Percentiles rank a stretch among this genome's conserved stretches.
These are phyloP conservation scores for Laticauda laticaudata DNA, from an alignment of 2,113 vertebrate species.

Conservation along the genomic window DNA sequence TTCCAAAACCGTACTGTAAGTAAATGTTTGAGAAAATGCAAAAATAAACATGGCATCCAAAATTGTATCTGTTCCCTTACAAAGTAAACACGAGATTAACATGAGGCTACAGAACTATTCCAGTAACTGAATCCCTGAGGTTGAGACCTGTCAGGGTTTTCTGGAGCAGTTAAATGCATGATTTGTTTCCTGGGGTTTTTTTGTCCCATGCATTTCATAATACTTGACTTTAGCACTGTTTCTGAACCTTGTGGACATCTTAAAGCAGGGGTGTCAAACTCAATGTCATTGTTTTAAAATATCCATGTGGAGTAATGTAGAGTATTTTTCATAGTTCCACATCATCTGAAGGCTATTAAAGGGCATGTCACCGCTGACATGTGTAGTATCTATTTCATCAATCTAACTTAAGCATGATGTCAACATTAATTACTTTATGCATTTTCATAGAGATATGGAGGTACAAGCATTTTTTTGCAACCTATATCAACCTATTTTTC, in stretches of 20 bases:
- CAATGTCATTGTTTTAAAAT: not conserved
- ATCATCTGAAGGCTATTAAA: not conserved
- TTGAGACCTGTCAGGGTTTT: not conserved
- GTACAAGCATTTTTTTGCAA: not conserved
- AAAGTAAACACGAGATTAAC: not conserved
- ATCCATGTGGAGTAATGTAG: not conserved
- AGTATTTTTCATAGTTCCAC: not conserved
- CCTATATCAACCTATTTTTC: not conserved
- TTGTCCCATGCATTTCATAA: not conserved
- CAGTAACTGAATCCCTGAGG: slow-evolving; percentile 23
- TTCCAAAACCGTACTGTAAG: not conserved
- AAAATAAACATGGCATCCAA: not conserved
- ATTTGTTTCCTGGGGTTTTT: slow-evolving; percentile 12
- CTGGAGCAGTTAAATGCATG: not conserved
- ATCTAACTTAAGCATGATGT: not conserved
- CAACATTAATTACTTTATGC: not conserved
- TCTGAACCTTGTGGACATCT: not conserved
- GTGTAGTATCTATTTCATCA: not conserved
- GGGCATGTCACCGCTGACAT: not conserved
- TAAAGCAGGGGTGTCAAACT: not conserved
- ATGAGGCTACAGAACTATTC: slow-evolving; percentile 5
- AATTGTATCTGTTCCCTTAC: not conserved
- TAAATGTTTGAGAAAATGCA: not conserved
- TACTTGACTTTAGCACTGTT: not conserved
- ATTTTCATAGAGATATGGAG: not conserved